phyloP scores from a whole-genome alignment of 2,113 vertebrate genomes.

The Lamprotornis superbus region DNA sequence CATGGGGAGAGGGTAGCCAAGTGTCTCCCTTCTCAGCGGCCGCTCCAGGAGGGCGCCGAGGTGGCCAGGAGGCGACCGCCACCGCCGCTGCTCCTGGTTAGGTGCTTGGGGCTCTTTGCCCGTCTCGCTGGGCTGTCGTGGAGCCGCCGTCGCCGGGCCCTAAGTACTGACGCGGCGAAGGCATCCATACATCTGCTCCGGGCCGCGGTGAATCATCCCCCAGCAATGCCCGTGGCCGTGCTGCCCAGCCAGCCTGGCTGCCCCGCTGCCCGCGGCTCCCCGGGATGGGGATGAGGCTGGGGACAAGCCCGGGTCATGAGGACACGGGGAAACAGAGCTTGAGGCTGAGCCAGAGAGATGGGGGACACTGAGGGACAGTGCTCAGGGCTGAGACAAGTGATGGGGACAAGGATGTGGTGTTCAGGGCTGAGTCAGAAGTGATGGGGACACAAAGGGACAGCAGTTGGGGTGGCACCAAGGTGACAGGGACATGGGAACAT shows the following conservation, averaged over 20 bases:
- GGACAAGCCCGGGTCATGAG: not conserved
- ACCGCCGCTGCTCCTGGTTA: not conserved
- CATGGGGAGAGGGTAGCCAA: accelerated
- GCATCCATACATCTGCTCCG: conserved; percentile 22
- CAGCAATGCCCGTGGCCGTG: not conserved
- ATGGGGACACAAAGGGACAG: not conserved
- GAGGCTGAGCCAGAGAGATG: not conserved
- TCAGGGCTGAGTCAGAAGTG: not conserved
- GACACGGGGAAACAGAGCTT: not conserved
- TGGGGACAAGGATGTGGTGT: not conserved
- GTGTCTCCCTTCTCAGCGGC: accelerated
- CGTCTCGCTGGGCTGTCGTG: not conserved
- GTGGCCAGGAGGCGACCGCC: not conserved
- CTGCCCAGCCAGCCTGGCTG: conserved; percentile 1
- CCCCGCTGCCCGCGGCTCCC: not conserved
- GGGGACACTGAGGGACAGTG: not conserved
- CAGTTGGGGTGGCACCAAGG: accelerated
- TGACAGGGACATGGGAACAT: not conserved
- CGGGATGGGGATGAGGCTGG: not conserved
- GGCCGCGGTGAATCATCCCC: conserved; percentile 45
- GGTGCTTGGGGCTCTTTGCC: not conserved
- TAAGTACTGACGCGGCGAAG: conserved; percentile 34
- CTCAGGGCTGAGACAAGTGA: not conserved
- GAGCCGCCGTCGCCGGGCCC: not conserved
- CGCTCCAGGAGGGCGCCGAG: not conserved